Conservation (phyloP, 1,140 invertebrate species). For the Leptinotarsa lineolata region DNA sequence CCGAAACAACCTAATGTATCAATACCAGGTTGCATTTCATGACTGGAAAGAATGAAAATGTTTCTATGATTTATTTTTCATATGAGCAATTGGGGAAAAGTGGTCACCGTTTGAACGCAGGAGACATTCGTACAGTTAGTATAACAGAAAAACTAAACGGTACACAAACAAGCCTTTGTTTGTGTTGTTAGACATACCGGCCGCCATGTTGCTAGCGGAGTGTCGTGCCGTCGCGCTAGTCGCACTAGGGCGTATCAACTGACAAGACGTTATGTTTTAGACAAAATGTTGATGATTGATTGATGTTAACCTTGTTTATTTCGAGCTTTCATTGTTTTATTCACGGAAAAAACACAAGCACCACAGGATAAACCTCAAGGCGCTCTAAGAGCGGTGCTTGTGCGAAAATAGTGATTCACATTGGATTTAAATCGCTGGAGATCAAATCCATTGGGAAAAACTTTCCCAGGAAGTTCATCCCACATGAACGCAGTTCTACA, state of each 20-base stretch:
- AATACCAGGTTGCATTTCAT: too few relatives aligned
- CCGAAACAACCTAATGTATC: too few relatives aligned
- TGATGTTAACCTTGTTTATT: constrained; percentile 6
- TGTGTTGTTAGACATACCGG: neutral
- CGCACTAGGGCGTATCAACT: neutral
- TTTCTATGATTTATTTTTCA: too few relatives aligned
- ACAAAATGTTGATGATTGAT: constrained; percentile 14
- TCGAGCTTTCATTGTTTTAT: neutral
- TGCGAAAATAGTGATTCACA: too few relatives aligned
- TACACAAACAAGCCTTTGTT: neutral
- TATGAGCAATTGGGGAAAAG: constrained; percentile 7
- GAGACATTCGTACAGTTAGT: constrained; percentile 15
- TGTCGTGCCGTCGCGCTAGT: neutral
- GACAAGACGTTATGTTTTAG: constrained; percentile 4
- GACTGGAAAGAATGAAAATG: too few relatives aligned
- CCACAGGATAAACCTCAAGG: too few relatives aligned
- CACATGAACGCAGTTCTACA: too few relatives aligned
- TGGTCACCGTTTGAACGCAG: neutral
- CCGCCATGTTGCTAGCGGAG: neutral
- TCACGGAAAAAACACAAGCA: too few relatives aligned
- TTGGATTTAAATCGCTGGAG: too few relatives aligned
- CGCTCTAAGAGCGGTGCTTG: too few relatives aligned
- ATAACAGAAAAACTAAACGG: constrained; percentile 16
- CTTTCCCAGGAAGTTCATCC: too few relatives aligned
- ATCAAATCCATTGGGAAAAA: too few relatives aligned